Base-by-base conservation (phyloP, 2,888 invertebrate species). In the Cantharis flavilabris region DNA sequence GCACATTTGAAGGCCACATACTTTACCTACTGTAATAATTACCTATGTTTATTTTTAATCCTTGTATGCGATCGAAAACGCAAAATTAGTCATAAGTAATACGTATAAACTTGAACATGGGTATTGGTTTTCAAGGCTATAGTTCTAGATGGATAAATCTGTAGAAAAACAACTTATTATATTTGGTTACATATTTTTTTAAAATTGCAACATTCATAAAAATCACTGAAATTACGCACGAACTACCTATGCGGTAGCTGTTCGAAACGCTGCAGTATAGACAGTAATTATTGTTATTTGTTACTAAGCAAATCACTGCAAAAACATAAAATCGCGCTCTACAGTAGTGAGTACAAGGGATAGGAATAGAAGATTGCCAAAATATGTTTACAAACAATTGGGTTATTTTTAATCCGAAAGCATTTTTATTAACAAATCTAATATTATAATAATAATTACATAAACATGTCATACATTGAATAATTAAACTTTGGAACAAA, bases 81-180 rank as follows among this genome's bases (percentile, higher is more conserved):
- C 28, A 63, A 28, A 65, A 77, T 77, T 77, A 74, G 77, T 77
- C 77, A 77, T 71, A 49, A 74, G 75, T 75, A 77, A 77, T 62
- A 30, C 28, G 28, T 30, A 77, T 77, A 71, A 77, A 77, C 77
- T 77, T 77, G 72, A 72, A 69, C 72, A 75, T 77, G 77, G 75
- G 63, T 77, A 77, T 77, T 69, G 72, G 62, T 62, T 77, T 77
- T 72, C 77, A 77, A 77, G 77, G 77, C 67, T 13, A 16, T 1
- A 49, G 49, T 49, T 49, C n/a, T n/a, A 49, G 49, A 49, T 49
- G 49, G n/a, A n/a, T n/a, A n/a, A n/a, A 49, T 49, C 49, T 49
- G n/a, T 49, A n/a, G n/a, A 49, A 49, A n/a, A 49, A 49, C n/a
- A 33, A 33, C 10, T 4, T 13, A 33, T 13, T 33, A 49, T n/a